Conservation (phyloP, 2,113 vertebrate species). For the Psephotus haematonotus region DNA sequence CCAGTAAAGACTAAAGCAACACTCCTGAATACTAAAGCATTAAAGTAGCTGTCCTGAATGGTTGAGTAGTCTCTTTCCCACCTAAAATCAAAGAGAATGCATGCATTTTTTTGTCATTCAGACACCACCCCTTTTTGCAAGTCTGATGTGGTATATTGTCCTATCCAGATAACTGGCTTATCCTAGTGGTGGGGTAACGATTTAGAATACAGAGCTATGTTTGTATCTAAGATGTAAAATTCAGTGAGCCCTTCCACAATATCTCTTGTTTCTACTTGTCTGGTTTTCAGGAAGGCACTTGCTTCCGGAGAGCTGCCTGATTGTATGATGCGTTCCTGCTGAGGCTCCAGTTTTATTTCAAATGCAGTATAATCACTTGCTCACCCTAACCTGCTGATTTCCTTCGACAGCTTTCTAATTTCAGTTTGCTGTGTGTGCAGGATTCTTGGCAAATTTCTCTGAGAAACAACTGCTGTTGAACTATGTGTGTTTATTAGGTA, state of each 20-base stretch:
- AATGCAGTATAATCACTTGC: not conserved
- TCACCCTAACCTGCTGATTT: not conserved
- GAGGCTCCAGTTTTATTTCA: not conserved
- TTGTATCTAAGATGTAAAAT: not conserved
- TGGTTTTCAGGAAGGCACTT: not conserved
- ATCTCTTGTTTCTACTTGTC: not conserved
- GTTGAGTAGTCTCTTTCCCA: not conserved
- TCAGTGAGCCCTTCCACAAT: not conserved
- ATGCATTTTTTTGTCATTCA: not conserved
- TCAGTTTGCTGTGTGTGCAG: fast-evolving
- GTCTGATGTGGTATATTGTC: not conserved
- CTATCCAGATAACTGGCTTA: not conserved
- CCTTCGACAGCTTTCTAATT: not conserved
- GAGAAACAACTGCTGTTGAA: not conserved
- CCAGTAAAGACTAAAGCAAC: not conserved
- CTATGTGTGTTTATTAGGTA: not conserved
- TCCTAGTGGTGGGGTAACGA: not conserved
- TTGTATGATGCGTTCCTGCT: not conserved
- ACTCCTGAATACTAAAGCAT: not conserved
- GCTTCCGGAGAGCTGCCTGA: not conserved
- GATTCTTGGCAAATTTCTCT: not conserved
- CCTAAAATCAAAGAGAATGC: not conserved
- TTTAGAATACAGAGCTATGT: not conserved
- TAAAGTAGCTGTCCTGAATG: not conserved
- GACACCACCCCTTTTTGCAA: not conserved